phyloP scores from a whole-genome alignment of 2,888 invertebrate genomes.

The Amblyjoppa fuscipennis region DNA sequence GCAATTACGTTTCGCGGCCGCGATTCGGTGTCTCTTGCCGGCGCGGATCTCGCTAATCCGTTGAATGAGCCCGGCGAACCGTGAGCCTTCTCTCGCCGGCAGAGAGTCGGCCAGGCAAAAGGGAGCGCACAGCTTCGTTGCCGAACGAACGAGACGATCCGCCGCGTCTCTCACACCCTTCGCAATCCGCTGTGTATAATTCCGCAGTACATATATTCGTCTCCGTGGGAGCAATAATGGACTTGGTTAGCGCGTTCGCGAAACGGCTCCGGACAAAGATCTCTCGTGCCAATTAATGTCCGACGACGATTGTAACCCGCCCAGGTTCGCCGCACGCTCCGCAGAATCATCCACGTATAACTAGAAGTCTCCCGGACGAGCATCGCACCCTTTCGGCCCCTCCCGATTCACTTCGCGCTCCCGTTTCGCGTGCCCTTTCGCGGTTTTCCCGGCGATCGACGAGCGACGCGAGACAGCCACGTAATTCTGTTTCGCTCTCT shows the following conservation, averaged over 20 bases:
- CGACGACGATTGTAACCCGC: slow-evolving; percentile 78
- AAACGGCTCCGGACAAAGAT: slow-evolving; percentile 82
- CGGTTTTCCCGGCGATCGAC: slow-evolving; percentile 34
- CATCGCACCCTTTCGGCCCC: slow-evolving; percentile 23
- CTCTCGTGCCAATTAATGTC: slow-evolving; percentile 84
- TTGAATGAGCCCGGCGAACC: slow-evolving; percentile 84
- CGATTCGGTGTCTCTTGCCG: slow-evolving; percentile 62
- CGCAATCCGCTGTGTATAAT: slow-evolving; percentile 25
- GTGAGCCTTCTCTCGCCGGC: slow-evolving; percentile 75
- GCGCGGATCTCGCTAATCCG: slow-evolving; percentile 81
- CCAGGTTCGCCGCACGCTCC: slow-evolving; percentile 66
- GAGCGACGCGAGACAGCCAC: slow-evolving; percentile 19
- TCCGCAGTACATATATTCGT: slow-evolving; percentile 64
- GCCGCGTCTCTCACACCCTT: slow-evolving; percentile 31
- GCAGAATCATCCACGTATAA: slow-evolving; percentile 30
- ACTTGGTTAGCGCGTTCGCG: slow-evolving; percentile 72
- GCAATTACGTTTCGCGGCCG: slow-evolving; percentile 66
- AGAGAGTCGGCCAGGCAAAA: slow-evolving; percentile 28
- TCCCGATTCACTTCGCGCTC: slow-evolving; percentile 38
- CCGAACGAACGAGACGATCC: slow-evolving; percentile 47
- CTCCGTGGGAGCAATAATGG: slow-evolving; percentile 79
- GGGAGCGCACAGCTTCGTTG: slow-evolving; percentile 22
- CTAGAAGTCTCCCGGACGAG: slow-evolving; percentile 11
- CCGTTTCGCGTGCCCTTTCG: slow-evolving; percentile 44
- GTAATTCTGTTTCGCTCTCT: slow-evolving; percentile 47